Percentiles rank a stretch among this genome's conserved stretches.
Evolutionary conservation across 1,140 invertebrate species (phyloP).

Genomic region (Lutraria rhynchaena): DNA sequence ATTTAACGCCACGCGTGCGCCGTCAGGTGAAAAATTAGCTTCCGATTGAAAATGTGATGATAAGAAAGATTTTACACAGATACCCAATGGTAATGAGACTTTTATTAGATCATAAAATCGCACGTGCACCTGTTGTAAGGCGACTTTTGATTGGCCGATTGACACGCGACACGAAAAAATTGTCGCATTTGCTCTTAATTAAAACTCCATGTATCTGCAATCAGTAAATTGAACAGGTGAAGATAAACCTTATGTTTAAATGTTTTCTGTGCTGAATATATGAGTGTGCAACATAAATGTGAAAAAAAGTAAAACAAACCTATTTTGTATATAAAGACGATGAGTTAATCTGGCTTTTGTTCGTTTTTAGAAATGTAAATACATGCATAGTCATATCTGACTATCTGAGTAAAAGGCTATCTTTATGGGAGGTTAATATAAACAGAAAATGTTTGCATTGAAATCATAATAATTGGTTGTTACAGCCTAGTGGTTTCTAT

Average conservation of each 20-base stretch:
- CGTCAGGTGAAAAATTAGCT: constrained; percentile 56
- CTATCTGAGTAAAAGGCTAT: too few species aligned
- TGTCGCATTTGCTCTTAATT: background rate
- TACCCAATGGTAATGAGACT: constrained; percentile 47
- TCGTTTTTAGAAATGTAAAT: too few species aligned
- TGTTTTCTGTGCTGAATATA: background rate
- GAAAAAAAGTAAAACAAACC: too few species aligned
- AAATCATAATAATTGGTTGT: too few species aligned
- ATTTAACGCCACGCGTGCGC: constrained; percentile 46
- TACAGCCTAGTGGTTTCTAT: too few species aligned
- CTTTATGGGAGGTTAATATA: too few species aligned
- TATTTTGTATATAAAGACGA: too few species aligned
- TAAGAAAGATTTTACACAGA: constrained; percentile 52
- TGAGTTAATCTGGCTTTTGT: too few species aligned
- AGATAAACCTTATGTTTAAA: background rate
- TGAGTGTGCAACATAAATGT: background rate
- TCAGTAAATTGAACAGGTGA: background rate
- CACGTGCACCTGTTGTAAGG: constrained; percentile 39
- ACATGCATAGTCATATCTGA: too few species aligned
- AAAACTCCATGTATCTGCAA: constrained; percentile 2
- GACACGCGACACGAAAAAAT: constrained; percentile 28
- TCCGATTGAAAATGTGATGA: constrained; percentile 45
- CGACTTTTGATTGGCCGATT: constrained; percentile 29
- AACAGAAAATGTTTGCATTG: too few species aligned
- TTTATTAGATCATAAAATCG: constrained; percentile 51